Evolutionary conservation across 2,113 vertebrate species (phyloP), one percentile per base, ranked within the genome.

Genomic region (Uropsilus gracilis): DNA sequence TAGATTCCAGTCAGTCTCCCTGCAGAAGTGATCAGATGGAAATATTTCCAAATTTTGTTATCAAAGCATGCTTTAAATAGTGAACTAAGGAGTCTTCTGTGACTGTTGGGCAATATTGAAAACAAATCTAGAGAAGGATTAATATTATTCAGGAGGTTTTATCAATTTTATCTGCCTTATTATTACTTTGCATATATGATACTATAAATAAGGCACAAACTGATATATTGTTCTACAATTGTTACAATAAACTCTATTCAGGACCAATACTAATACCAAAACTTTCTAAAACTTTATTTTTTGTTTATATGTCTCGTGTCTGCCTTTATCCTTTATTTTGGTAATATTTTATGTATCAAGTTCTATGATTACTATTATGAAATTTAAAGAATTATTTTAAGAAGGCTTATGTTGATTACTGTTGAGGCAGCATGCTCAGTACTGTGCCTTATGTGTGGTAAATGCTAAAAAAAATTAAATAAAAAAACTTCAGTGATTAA

Each of bases 21-120:
- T 88, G 93, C 50, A 84, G 37, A 42, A 68, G 71, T 86, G 77
- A 28, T 75, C 48, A 86, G 73, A 11, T 77, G 42, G 44, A 83
- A 89, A 50, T 55, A 83, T 44, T 88, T 95, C 32, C 59, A 61
- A 24, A 24, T 72, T 61, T 86, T 75, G 18, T 86, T 78, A 69
- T 24, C 42, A 14, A 20, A 66, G n/a, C 30, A 37, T 2, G 39
- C 50, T 68, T 50, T 7, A 18, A 71, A 53, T 63, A 85, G 26
- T 57, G 12, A 86, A 63, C 10, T 90, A 3, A 78, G 71, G 44
- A 42, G 83, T 63, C 42, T 46, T 12, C 18, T 57, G 0, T 66
- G 57, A 66, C 24, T 69, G 63, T 26, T 69, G 16, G 59, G 24
- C 42, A 66, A 34, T 77, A 37, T 64, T 64, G 7, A 83, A 24